These are phyloP conservation scores for Emydocephalus ijimae DNA, from an alignment of 2,113 vertebrate genomes.

Conservation along the genomic window DNA sequence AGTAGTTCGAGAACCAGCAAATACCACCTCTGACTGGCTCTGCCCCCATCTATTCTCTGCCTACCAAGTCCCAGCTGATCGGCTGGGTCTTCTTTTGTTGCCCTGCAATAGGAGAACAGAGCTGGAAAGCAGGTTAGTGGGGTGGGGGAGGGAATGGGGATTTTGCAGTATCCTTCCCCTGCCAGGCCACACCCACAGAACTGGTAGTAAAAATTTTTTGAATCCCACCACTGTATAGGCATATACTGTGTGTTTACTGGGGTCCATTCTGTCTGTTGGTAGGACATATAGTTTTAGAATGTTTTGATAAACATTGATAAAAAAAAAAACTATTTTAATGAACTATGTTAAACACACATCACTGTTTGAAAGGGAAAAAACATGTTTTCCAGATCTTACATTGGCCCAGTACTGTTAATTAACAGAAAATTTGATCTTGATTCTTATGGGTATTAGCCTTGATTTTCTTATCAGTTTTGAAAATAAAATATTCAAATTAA, in stretches of 20 bases:
- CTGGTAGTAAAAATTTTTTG: too few species aligned
- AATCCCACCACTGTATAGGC: not conserved
- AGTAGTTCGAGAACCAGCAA: too few species aligned
- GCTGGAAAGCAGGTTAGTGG: too few species aligned
- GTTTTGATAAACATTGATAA: slow-evolving; percentile 45
- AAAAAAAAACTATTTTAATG: slow-evolving; percentile 52
- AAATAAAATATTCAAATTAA: slow-evolving; percentile 24
- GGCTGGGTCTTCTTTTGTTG: too few species aligned
- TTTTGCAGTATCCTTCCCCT: too few species aligned
- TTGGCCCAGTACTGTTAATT: slow-evolving; percentile 57
- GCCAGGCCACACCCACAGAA: too few species aligned
- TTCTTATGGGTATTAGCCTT: not conserved
- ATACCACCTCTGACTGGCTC: too few species aligned
- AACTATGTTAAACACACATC: slow-evolving; percentile 36
- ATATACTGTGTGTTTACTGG: slow-evolving; percentile 23
- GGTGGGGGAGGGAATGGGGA: too few species aligned
- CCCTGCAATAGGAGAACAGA: too few species aligned
- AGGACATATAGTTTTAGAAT: slow-evolving; percentile 42
- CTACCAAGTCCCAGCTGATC: too few species aligned
- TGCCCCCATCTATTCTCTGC: too few species aligned
- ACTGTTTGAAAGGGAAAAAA: slow-evolving; percentile 47
- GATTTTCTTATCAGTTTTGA: not conserved
- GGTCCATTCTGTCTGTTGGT: slow-evolving; percentile 46
- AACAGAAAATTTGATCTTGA: slow-evolving; percentile 2
- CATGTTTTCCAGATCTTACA: slow-evolving; percentile 52